These are phyloP conservation scores for Gambusia yucatana DNA, from an alignment of 2,797 vertebrate species.

Conservation along the genomic window DNA sequence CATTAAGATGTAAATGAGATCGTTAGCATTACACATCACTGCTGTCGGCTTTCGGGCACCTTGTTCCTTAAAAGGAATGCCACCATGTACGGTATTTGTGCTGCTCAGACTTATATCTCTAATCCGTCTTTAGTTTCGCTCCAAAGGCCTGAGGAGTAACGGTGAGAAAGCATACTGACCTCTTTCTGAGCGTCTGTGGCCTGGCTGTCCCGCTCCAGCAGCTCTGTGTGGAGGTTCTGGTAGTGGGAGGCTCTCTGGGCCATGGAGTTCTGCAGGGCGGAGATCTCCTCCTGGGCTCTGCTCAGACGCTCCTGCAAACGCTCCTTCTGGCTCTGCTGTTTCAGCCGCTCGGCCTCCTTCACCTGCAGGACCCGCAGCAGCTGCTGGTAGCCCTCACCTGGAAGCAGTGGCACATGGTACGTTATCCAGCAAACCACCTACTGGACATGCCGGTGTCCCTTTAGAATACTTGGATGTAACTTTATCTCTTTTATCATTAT, in stretches of 20 bases:
- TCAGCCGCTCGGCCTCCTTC: slow-evolving; percentile 81
- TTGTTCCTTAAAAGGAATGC: background rate
- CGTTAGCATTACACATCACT: too few relatives aligned
- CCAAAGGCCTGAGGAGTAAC: background rate
- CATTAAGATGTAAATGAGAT: too few relatives aligned
- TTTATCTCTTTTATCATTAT: background rate
- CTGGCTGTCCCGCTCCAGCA: slow-evolving; percentile 86
- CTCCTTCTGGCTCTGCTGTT: slow-evolving; percentile 76
- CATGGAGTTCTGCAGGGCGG: slow-evolving; percentile 87
- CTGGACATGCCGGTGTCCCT: background rate
- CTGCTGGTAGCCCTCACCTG: slow-evolving; percentile 80
- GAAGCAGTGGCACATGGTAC: background rate
- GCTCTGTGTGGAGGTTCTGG: slow-evolving; percentile 88
- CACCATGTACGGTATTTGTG: background rate
- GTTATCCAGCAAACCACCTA: background rate
- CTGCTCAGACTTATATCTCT: background rate
- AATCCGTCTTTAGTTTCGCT: background rate
- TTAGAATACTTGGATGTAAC: background rate
- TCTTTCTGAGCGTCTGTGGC: slow-evolving; percentile 83
- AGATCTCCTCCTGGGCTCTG: slow-evolving; percentile 84
- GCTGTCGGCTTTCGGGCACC: too few relatives aligned
- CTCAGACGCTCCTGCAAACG: slow-evolving; percentile 80
- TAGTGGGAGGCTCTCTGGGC: slow-evolving; percentile 88
- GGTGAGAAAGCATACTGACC: slow-evolving; percentile 62
- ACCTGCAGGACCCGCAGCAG: slow-evolving; percentile 78